phyloP scores from a whole-genome alignment of 2,797 vertebrate genomes.

The Trachops cirrhosus region DNA sequence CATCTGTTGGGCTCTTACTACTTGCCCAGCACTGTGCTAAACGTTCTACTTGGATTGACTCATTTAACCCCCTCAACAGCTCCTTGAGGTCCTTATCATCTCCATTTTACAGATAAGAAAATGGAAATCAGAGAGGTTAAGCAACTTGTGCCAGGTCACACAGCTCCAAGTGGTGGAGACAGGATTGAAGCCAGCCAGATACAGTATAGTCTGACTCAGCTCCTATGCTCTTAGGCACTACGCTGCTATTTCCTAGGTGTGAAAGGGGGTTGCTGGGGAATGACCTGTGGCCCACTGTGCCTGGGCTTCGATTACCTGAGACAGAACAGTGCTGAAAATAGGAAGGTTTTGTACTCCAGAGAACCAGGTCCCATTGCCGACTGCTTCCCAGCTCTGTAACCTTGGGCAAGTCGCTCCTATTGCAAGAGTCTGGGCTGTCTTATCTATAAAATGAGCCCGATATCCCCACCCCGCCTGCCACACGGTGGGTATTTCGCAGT shows the following conservation, averaged over 20 bases:
- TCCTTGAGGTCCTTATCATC: background rate
- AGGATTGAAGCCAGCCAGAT: background rate
- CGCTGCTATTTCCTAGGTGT: background rate
- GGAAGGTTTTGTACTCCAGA: background rate
- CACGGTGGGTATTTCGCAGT: background rate
- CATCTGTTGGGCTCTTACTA: background rate
- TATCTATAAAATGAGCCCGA: background rate
- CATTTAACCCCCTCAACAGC: background rate
- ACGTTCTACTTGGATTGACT: background rate
- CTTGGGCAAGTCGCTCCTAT: background rate
- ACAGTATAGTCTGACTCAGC: background rate
- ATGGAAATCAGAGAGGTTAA: background rate
- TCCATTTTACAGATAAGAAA: background rate
- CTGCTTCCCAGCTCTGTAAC: background rate
- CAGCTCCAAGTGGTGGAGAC: background rate
- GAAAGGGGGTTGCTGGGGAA: background rate
- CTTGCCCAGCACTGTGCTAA: too few species aligned
- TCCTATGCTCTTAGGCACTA: background rate
- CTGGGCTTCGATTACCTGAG: background rate
- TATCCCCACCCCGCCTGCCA: background rate
- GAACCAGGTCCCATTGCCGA: background rate
- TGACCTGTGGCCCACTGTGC: background rate
- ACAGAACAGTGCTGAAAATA: background rate
- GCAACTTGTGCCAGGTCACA: background rate
- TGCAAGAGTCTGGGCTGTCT: background rate